A percentile compares a stretch with the other conserved stretches of the same genome.
phyloP scores from a whole-genome alignment of 2,797 vertebrate genomes.

The Anisognathus igniventris region DNA sequence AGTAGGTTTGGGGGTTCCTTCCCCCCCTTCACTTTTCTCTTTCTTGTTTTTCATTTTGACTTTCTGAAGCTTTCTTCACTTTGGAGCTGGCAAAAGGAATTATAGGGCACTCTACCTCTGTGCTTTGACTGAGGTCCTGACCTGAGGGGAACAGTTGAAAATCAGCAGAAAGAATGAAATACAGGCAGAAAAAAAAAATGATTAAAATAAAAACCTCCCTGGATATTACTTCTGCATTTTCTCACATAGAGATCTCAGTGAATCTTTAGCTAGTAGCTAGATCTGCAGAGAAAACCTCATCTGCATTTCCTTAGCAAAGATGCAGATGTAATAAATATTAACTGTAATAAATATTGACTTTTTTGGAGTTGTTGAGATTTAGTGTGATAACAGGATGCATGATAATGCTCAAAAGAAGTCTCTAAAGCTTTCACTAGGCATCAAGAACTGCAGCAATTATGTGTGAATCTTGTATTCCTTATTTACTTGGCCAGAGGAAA shows the following conservation, averaged over 20 bases:
- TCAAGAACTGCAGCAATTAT: not conserved
- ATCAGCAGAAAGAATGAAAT: not conserved
- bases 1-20: accelerated
- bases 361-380: not conserved
- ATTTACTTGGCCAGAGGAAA: not conserved
- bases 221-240: not conserved
- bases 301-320: not conserved
- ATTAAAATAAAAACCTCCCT: not conserved
- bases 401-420: not conserved
- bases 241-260: not conserved
- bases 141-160: not conserved
- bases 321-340: slow-evolving; percentile 46
- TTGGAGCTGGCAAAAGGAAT: not conserved
- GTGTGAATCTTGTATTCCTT: not conserved
- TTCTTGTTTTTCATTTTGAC: not conserved
- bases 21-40: not conserved
- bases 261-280: not conserved
- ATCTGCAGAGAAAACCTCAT: not conserved
- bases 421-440: not conserved
- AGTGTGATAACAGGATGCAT: not conserved
- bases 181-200: not conserved
- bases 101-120: not conserved
- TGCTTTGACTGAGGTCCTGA: not conserved
- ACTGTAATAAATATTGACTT: slow-evolving; percentile 25
- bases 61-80: not conserved